Base-by-base conservation (phyloP, 2,888 invertebrate genomes). In the Dasypogon diadema region DNA sequence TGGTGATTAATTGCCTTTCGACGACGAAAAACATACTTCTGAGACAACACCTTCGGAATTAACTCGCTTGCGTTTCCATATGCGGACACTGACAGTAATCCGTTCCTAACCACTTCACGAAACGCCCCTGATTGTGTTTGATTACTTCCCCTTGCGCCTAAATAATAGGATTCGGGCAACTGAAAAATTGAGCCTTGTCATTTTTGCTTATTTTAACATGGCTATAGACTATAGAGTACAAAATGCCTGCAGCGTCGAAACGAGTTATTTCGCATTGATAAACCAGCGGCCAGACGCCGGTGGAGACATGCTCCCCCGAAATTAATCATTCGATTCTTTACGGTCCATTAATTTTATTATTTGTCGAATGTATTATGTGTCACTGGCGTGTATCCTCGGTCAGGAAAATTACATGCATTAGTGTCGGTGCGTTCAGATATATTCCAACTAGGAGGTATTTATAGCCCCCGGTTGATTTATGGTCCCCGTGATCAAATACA, bases 281-380 rank as follows among this genome's bases (percentile, higher is more conserved):
- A 51, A 22, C 48, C 46, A 24, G 8, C 8, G 51, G 51, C 8
- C 22, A 26, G 24, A 22, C 56, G 56, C 18, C 14, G n/a, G 8
- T 26, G 51, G 51, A 24, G 6, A 16, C 48, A 46, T 14, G 65
- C 48, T 24, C 22, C 24, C 70, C n/a, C 24, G 18, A 18, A 70
- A 70, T 70, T 70, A 70, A 70, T 70, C 70, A 70, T 70, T 70
- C 54, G 54, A 70, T 70, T 54, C 51, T 70, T 70, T 70, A 51
- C 54, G 70, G 70, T 51, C 54, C 70, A 70, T 70, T 70, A 70
- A 70, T 70, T 70, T 70, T 70, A 70, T 70, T 70, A 54, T 70
- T 70, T 70, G 70, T 54, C 70, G 70, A 70, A 37, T 70, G 70
- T 70, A 30, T 26, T 42, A 48, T 46, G 65, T 65, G 65, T 48